A percentile compares a stretch with the other conserved stretches of the same genome.
These are phyloP conservation scores for Noctilio leporinus DNA, from an alignment of 2,113 vertebrate species.

Conservation along the genomic window DNA sequence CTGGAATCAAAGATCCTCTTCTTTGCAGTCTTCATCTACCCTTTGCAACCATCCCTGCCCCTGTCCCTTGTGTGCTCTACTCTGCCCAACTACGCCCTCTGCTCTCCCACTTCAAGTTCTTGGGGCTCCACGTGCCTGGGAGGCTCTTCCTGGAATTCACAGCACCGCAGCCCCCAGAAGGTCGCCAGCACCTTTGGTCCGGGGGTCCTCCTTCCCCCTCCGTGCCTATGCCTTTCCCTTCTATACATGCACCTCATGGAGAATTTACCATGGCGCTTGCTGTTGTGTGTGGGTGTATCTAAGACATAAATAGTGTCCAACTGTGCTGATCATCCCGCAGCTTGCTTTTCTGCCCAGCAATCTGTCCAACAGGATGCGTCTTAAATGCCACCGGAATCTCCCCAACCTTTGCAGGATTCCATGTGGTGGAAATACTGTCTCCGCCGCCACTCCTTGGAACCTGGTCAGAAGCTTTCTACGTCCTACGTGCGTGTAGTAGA, in stretches of 20 bases:
- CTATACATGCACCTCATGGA: background rate
- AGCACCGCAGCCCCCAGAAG: background rate
- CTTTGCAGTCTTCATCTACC: background rate
- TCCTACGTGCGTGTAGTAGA: background rate
- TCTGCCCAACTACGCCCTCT: background rate
- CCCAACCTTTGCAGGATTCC: background rate
- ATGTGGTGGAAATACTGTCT: background rate
- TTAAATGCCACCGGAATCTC: constrained; percentile 22
- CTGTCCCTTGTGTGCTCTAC: background rate
- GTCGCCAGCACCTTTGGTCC: background rate
- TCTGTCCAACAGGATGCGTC: constrained; percentile 33
- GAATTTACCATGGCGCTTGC: background rate
- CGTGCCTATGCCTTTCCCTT: background rate
- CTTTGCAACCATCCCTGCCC: background rate
- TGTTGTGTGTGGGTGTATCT: constrained; percentile 43
- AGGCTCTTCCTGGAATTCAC: background rate
- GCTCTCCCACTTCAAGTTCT: background rate
- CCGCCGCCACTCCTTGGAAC: background rate
- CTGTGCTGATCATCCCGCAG: constrained; percentile 25
- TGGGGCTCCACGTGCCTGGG: background rate
- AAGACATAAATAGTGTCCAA: constrained; percentile 35
- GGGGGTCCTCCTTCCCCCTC: background rate
- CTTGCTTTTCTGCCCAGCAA: constrained; percentile 24
- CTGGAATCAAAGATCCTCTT: background rate
- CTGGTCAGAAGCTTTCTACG: background rate